Evolutionary conservation across 2,113 vertebrate genomes (phyloP), one percentile per base, ranked within the genome.

Genomic region (Cariama cristata): DNA sequence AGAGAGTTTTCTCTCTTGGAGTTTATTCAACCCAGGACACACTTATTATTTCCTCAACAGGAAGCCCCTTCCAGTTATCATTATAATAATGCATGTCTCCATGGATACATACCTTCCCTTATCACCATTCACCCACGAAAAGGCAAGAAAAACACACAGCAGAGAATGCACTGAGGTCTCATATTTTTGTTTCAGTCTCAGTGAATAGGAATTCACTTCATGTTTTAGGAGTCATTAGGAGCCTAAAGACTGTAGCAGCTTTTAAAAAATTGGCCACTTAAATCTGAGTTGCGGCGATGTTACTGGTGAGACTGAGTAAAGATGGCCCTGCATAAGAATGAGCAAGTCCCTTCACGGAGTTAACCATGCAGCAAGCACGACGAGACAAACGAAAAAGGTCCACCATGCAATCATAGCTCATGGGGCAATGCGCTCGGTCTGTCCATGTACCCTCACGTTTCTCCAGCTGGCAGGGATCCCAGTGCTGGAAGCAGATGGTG

Each of bases 161-260:
- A 64, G 38, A 88, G 76, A 79, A 95, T 92, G 50, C 75, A 90
- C 49, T 45, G 83, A 88, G 77, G 73, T 47, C 74, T 90, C 81
- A 86, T 82, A 68, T 90, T 95, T 94, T 95, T 96, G 85, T 90
- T 95, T 92, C 73, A 14, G 38, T 79, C 88, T 71, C 88, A 66
- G 77, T 86, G 92, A 96, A 95, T 28, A 88, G 84, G 84, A 96
- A 95, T 83, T 91, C 90, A 71, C 79, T 92, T 89, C 38, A 66
- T 93, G 73, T 86, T 94, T 95, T 52, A 87, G 83, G 93, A 97
- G 79, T 94, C 95, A 92, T 97, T 97, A 96, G 90, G 92, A 93
- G 72, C 84, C 87, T 94, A 97, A 96, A 95, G 90, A 91, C 95
- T 97, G 93, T 73, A 93, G 83, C 96, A 87, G 94, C 88, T 91